Percentiles rank a stretch among this genome's conserved stretches.
Conservation (phyloP, 2,113 vertebrate genomes). For the Neogobius melanostomus region DNA sequence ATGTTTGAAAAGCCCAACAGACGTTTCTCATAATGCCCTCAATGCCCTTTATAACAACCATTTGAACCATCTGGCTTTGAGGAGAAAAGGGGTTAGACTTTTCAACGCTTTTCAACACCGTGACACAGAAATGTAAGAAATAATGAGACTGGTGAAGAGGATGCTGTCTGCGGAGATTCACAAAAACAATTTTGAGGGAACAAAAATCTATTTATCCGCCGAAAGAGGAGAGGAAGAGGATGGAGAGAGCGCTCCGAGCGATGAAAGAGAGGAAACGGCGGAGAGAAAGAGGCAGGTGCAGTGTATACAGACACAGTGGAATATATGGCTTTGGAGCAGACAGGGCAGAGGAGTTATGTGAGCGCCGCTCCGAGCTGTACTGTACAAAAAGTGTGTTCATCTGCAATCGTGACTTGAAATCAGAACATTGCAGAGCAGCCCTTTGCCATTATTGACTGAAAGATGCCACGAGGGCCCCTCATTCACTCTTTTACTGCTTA, state of each 20-base stretch:
- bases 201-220: constrained; percentile 40
- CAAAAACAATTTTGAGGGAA: constrained; percentile 29
- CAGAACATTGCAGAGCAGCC: too few relatives aligned
- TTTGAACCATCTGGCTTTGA: neutral
- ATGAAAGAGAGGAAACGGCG: constrained; percentile 54
- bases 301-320: constrained; percentile 43
- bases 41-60: neutral
- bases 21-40: neutral
- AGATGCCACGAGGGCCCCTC: too few relatives aligned
- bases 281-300: constrained; percentile 66
- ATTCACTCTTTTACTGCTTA: too few relatives aligned
- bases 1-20: too few relatives aligned
- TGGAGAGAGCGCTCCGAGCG: constrained; percentile 31
- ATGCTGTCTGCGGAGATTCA: constrained; percentile 16
- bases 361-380: constrained; percentile 6
- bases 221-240: constrained; percentile 36
- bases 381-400: neutral
- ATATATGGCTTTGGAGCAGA: constrained; percentile 46
- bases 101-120: neutral
- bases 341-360: constrained; percentile 59
- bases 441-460: too few relatives aligned
- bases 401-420: neutral
- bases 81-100: neutral
- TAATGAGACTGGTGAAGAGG: constrained; percentile 20
- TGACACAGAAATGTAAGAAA: constrained; percentile 11